phyloP scores from a whole-genome alignment of 1,140 invertebrate genomes.

The Megathymus violae region DNA sequence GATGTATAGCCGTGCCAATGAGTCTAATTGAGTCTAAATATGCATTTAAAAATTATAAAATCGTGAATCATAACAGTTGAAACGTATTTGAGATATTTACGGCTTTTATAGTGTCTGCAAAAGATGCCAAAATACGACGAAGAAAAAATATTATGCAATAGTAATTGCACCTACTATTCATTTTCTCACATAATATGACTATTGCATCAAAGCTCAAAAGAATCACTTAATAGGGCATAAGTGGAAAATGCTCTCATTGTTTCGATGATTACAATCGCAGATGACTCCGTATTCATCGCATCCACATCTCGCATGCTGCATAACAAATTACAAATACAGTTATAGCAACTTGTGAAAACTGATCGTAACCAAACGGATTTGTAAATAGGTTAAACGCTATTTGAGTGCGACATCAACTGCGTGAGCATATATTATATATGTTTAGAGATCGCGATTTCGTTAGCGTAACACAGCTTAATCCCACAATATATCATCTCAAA shows the following conservation, averaged over 20 bases:
- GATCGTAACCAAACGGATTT: slow-evolving; percentile 11
- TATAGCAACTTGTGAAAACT: slow-evolving; percentile 8
- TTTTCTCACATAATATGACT: slow-evolving; percentile 10
- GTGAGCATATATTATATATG: slow-evolving; percentile 2
- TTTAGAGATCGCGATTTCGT: slow-evolving; percentile 7
- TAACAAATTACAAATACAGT: slow-evolving; percentile 19
- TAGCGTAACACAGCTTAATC: slow-evolving; percentile 24
- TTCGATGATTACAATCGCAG: slow-evolving; percentile 28
- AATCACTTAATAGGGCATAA: slow-evolving; percentile 23
- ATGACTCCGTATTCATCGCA: slow-evolving; percentile 20
- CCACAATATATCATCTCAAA: slow-evolving; percentile 25
- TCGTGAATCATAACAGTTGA: too few relatives aligned
- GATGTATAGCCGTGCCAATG: too few relatives aligned
- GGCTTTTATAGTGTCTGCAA: too few relatives aligned
- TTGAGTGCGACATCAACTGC: slow-evolving; percentile 14
- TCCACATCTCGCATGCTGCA: slow-evolving; percentile 19
- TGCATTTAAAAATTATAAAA: too few relatives aligned
- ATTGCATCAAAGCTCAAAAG: slow-evolving; percentile 28
- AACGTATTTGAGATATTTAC: too few relatives aligned
- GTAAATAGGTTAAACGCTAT: slow-evolving; percentile 5
- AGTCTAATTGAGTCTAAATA: too few relatives aligned
- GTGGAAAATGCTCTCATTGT: slow-evolving; percentile 32
- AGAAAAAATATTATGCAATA: too few relatives aligned
- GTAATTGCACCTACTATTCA: not conserved
- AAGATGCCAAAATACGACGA: too few relatives aligned